Base-by-base conservation (phyloP, 2,797 vertebrate genomes). In the Agapornis canus region DNA sequence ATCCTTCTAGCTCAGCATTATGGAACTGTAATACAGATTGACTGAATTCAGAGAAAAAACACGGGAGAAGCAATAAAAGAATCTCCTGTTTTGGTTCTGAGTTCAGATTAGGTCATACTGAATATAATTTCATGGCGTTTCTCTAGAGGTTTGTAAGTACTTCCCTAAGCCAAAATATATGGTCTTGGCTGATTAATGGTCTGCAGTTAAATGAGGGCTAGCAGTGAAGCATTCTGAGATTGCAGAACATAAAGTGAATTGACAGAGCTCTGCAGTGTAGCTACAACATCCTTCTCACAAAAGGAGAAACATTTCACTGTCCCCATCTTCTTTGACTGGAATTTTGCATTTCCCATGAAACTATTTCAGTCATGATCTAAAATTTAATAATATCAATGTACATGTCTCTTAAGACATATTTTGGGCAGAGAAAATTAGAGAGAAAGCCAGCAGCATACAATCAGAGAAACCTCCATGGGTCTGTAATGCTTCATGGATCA, bases 41-140 rank as follows among this genome's bases (percentile, higher is more conserved):
- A 59, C 32, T 80, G 78, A 77, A 77, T 86, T 92, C 5, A 71
- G 71, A 80, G 26, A 70, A 79, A 57, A 90, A 92, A 14, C 16
- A 63, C 8, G 27, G 4, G 17, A 51, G 26, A 85, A 89, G 47
- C 72, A 91, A 69, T 76, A 43, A 64, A 90, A 84, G 3, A 68
- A 89, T 82, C 32, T 88, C 31, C 32, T 82, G 40, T 13, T 95
- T 92, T 90, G 22, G 39, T 77, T 91, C 48, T 64, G 49, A 92
- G 75, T 92, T 96, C 81, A 94, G 42, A 51, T 84, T 90, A 93
- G 86, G 61, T 94, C 75, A 86, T 68, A 37, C 35, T 75, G 52
- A 83, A 45, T 89, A 71, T 89, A 80, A 81, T 75, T 94, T 94
- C 35, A 48, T 68, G 35, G 42, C n/a, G 18, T 89, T 91, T 82